Evolutionary conservation across 2,113 vertebrate species (phyloP).

Genomic region (Hypanus sabinus): DNA sequence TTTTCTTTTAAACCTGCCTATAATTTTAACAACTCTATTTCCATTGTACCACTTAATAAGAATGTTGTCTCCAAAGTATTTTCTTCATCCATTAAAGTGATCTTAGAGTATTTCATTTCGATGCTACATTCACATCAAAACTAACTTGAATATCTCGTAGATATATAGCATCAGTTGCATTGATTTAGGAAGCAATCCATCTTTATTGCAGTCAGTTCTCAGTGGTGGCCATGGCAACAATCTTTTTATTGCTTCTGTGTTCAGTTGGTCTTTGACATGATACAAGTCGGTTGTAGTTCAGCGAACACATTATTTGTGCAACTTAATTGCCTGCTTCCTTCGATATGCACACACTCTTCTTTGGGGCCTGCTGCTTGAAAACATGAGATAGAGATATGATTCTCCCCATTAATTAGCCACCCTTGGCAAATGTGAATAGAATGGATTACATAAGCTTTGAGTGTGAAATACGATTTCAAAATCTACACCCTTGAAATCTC

Average conservation of each 20-base stretch:
- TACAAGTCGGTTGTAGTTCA: conserved; percentile 77
- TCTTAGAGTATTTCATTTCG: neutral
- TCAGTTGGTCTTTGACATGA: conserved; percentile 74
- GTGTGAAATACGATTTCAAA: conserved; percentile 56
- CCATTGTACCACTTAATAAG: neutral
- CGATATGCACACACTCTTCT: conserved; percentile 71
- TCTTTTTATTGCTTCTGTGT: conserved; percentile 68
- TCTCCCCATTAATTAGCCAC: conserved; percentile 71
- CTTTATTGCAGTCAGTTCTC: conserved; percentile 79
- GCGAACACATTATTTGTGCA: conserved; percentile 67
- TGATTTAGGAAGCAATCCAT: conserved; percentile 83
- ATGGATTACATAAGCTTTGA: conserved; percentile 62
- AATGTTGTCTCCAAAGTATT: neutral
- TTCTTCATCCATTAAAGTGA: conserved; percentile 8
- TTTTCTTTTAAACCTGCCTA: too few species aligned
- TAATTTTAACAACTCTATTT: too few species aligned
- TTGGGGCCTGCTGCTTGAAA: conserved; percentile 73
- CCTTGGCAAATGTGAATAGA: conserved; percentile 68
- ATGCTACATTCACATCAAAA: neutral
- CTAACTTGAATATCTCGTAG: neutral
- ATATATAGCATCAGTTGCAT: conserved; percentile 52
- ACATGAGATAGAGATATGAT: conserved; percentile 64
- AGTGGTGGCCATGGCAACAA: conserved; percentile 77
- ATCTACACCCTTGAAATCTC: conserved; percentile 53
- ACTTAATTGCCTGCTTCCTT: conserved; percentile 88